Base-by-base conservation (phyloP, 2,888 invertebrate genomes). In the Melieria crassipennis region DNA sequence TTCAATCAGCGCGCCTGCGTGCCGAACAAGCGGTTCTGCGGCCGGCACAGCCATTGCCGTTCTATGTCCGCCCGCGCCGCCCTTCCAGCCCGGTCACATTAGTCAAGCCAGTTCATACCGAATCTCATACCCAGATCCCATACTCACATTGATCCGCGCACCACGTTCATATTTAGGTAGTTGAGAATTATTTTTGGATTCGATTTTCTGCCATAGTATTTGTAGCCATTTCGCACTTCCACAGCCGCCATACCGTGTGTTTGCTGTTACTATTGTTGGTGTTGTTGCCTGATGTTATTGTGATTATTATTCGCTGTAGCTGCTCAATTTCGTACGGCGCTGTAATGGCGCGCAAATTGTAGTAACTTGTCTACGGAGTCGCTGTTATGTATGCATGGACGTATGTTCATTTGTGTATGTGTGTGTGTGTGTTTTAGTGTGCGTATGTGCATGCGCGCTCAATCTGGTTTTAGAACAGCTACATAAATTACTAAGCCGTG, bases 91-190 rank as follows among this genome's bases (percentile, higher is more conserved):
- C 30, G 30, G 30, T 2, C 30, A 30, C 30, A 30, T 30, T 30
- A 30, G 30, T 30, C 30, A 30, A 30, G 30, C 52, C 13, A 52
- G 6, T 7, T 52, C 11, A 4, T 6, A 52, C 2, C 13, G 13
- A 57, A 46, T 48, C 42, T 52, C 5, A 65, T 57, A 16, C 46
- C 11, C 47, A 30, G 2, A 2, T 30, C 30, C 30, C 11, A 63
- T 80, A 91, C 93, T 92, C 86, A 94, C 94, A 94, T 94, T 73
- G 90, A 90, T 60, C 94, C 94, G 78, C 88, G 90, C 69, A 91
- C 90, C 5, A 94, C 93, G 30, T 89, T 91, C 92, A 94, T 92
- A 82, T 92, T 90, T 74, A 94, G 86, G 76, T 91, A 89, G 77
- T 91, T 89, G 50, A 94, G 89, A 67, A 94, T 89, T 65, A 89